phyloP scores from a whole-genome alignment of 2,888 invertebrate species.

The Urechis unicinctus region DNA sequence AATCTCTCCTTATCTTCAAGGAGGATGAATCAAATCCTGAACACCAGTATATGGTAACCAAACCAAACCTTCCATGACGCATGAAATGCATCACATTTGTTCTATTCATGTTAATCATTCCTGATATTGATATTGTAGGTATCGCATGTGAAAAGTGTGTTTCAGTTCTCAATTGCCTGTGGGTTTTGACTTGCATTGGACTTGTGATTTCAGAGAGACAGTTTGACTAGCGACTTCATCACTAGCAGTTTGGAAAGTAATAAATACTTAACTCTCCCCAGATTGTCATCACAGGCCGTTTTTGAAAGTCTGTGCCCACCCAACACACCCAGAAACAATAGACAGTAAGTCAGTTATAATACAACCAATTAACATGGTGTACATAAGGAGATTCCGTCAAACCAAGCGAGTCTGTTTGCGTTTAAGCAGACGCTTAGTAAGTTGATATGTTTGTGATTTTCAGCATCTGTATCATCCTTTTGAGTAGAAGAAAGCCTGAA shows the following conservation, averaged over 20 bases:
- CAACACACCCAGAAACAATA: not conserved
- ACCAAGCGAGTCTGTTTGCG: no score
- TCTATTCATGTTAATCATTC: no score
- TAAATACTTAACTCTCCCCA: slow-evolving; percentile 78
- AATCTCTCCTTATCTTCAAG: slow-evolving; percentile 81
- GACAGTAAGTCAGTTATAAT: slow-evolving; percentile 1
- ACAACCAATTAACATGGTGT: not conserved
- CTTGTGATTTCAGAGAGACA: slow-evolving; percentile 60
- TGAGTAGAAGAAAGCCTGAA: slow-evolving; percentile 58
- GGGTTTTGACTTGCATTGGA: slow-evolving; percentile 6
- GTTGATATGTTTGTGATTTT: not conserved
- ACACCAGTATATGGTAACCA: no score
- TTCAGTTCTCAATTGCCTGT: slow-evolving; percentile 71
- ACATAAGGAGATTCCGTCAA: no score
- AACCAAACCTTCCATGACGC: no score
- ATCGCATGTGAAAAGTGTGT: slow-evolving; percentile 31
- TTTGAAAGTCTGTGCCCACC: slow-evolving; percentile 82
- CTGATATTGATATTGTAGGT: no score
- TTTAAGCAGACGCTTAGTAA: not conserved
- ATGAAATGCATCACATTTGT: no score
- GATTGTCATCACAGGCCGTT: slow-evolving; percentile 81
- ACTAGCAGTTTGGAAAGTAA: slow-evolving; percentile 83
- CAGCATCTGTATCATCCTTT: slow-evolving; percentile 69
- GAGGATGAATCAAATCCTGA: no score
- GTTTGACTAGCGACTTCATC: slow-evolving; percentile 80